Conservation (phyloP, 2,888 invertebrate species). For the Caenorhabditis becei region DNA sequence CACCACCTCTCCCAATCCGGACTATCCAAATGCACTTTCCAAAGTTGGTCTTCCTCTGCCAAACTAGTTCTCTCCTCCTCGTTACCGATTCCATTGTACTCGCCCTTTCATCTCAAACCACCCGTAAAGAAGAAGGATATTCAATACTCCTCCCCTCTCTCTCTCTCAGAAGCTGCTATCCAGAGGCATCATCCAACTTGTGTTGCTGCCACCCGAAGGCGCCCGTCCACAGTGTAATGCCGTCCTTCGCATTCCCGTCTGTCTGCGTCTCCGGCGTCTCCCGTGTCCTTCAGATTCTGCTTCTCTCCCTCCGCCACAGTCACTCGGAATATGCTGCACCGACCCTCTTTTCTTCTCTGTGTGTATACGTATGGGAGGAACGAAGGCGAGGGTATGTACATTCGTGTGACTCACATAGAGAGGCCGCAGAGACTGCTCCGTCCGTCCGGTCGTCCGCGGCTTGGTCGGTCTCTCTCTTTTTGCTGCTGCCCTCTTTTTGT, state of each 20-base stretch:
- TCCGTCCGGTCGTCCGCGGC: slow-evolving; percentile 44
- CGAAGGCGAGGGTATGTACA: slow-evolving; percentile 10
- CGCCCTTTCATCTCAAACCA: slow-evolving; percentile 35
- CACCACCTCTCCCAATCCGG: neutral
- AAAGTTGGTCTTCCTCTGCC: slow-evolving; percentile 1
- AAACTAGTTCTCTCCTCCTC: slow-evolving; percentile 7
- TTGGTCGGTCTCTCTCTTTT: slow-evolving; percentile 20
- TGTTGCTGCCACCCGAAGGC: slow-evolving; percentile 13
- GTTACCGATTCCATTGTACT: slow-evolving; percentile 17
- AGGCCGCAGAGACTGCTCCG: slow-evolving; percentile 33
- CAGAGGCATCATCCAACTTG: slow-evolving; percentile 2
- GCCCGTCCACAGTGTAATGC: slow-evolving; percentile 15
- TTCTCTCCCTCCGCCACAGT: slow-evolving; percentile 7
- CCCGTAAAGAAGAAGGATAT: slow-evolving; percentile 34
- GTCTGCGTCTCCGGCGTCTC: slow-evolving; percentile 13
- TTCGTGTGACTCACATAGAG: slow-evolving; percentile 32
- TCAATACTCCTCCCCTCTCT: slow-evolving; percentile 30
- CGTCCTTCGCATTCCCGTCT: slow-evolving; percentile 48
- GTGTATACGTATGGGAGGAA: slow-evolving; percentile 14
- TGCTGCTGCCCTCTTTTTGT: slow-evolving; percentile 26
- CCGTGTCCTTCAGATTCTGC: slow-evolving; percentile 44
- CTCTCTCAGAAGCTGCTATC: slow-evolving; percentile 21
- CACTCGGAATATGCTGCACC: neutral
- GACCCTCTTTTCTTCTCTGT: slow-evolving; percentile 17
- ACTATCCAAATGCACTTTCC: neutral